phyloP scores from a whole-genome alignment of 1,140 invertebrate genomes.

The Lethocerus indicus region DNA sequence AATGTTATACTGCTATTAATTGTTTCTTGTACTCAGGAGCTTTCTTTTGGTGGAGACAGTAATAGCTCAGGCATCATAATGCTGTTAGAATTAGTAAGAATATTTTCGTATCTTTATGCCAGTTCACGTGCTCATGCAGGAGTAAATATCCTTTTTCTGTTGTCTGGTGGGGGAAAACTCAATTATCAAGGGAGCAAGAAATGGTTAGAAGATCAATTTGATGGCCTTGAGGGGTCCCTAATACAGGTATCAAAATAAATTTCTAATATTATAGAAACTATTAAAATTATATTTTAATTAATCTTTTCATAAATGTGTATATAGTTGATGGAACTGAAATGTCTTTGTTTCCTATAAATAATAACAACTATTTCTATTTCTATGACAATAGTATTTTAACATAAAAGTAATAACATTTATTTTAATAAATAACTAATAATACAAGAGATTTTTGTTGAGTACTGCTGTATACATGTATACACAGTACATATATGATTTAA shows the following conservation, averaged over 20 bases:
- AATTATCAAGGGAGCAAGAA: slow-evolving; percentile 94
- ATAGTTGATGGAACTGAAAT: too few relatives aligned
- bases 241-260: slow-evolving; percentile 44
- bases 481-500: too few relatives aligned
- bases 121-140: slow-evolving; percentile 60
- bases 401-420: too few relatives aligned
- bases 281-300: background rate
- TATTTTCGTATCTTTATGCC: slow-evolving; percentile 85
- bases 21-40: slow-evolving; percentile 35
- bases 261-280: background rate
- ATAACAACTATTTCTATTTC: too few relatives aligned
- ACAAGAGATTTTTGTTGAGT: too few relatives aligned
- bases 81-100: slow-evolving; percentile 69
- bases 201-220: slow-evolving; percentile 87
- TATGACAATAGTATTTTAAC: too few relatives aligned
- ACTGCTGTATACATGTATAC: too few relatives aligned
- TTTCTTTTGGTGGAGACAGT: slow-evolving; percentile 75
- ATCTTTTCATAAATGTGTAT: background rate
- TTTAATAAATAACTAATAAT: too few relatives aligned
- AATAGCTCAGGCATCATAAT: slow-evolving; percentile 86
- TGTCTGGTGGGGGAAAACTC: slow-evolving; percentile 82
- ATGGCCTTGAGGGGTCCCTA: slow-evolving; percentile 48
- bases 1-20: too few relatives aligned
- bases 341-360: too few relatives aligned
- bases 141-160: slow-evolving; percentile 77